A percentile compares a stretch with the other conserved stretches of the same genome.
phyloP scores from a whole-genome alignment of 2,797 vertebrate genomes.

The Siniperca scherzeri region DNA sequence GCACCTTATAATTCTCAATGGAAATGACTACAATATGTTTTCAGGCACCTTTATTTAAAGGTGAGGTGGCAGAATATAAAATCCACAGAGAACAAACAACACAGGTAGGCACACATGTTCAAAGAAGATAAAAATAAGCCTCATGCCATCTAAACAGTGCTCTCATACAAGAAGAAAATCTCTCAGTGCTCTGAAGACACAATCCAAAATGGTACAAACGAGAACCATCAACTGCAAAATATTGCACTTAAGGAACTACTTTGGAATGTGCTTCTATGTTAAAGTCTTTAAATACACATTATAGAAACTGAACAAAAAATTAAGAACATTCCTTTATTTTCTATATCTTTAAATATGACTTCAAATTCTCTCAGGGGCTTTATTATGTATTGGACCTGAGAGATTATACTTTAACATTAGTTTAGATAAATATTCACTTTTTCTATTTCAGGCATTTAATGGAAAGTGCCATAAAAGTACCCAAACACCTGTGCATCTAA shows the following conservation, averaged over 20 bases:
- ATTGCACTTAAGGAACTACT: constrained; percentile 86
- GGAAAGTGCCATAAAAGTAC: constrained; percentile 49
- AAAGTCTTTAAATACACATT: constrained; percentile 76
- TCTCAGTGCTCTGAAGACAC: constrained; percentile 83
- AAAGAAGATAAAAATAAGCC: constrained; percentile 81
- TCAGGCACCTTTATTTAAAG: constrained; percentile 93
- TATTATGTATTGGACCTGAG: constrained; percentile 75
- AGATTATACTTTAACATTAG: constrained; percentile 63
- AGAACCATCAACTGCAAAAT: constrained; percentile 85
- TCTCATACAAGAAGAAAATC: constrained; percentile 75
- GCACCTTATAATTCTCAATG: background rate
- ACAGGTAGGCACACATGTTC: constrained; percentile 88
- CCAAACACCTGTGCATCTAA: constrained; percentile 53
- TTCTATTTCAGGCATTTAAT: constrained; percentile 59
- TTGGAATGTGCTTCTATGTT: constrained; percentile 77
- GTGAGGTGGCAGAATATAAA: constrained; percentile 87
- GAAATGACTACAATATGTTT: constrained; percentile 57
- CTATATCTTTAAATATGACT: constrained; percentile 77
- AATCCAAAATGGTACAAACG: constrained; percentile 69
- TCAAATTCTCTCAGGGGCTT: constrained; percentile 61
- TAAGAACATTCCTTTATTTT: constrained; percentile 56
- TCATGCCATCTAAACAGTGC: constrained; percentile 84
- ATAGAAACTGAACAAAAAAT: constrained; percentile 63
- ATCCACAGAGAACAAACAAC: constrained; percentile 87
- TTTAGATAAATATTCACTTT: constrained; percentile 62